These are phyloP conservation scores for Macrotus californicus DNA, from an alignment of 2,113 vertebrate species.

Conservation along the genomic window DNA sequence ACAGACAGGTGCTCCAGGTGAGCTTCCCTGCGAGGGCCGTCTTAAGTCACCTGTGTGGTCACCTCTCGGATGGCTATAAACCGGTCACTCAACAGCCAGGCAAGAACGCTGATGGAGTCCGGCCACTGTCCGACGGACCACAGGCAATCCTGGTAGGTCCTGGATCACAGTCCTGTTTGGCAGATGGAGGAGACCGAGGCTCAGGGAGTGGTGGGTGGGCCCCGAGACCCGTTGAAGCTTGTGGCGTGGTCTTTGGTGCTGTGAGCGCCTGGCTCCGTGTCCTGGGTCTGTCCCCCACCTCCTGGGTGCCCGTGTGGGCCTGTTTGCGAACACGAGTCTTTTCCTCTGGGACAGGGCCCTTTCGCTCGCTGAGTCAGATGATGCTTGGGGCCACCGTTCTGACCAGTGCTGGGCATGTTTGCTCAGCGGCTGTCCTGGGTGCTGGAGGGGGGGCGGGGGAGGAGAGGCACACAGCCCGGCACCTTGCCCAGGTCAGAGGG, in stretches of 20 bases:
- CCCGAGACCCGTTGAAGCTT: not conserved
- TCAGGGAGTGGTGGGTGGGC: no score
- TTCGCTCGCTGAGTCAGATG: fast-evolving
- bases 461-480: no score
- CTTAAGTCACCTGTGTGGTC: fast-evolving
- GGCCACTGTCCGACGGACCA: fast-evolving
- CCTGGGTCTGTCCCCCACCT: fast-evolving
- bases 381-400: not conserved
- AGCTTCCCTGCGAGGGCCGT: fast-evolving
- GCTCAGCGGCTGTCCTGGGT: no score
- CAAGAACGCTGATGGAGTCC: fast-evolving
- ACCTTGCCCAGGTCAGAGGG: no score
- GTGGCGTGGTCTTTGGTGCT: fast-evolving
- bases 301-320: not conserved
- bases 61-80: fast-evolving
- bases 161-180: not conserved
- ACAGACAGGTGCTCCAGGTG: fast-evolving
- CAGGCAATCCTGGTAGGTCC: not conserved
- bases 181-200: not conserved
- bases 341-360: not conserved
- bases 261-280: fast-evolving
- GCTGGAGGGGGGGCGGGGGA: no score
- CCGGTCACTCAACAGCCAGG: not conserved
- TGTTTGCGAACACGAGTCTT: fast-evolving
- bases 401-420: not conserved